Conservation (phyloP, 92 coral and sea anemone genomes). For the Porites rus region DNA sequence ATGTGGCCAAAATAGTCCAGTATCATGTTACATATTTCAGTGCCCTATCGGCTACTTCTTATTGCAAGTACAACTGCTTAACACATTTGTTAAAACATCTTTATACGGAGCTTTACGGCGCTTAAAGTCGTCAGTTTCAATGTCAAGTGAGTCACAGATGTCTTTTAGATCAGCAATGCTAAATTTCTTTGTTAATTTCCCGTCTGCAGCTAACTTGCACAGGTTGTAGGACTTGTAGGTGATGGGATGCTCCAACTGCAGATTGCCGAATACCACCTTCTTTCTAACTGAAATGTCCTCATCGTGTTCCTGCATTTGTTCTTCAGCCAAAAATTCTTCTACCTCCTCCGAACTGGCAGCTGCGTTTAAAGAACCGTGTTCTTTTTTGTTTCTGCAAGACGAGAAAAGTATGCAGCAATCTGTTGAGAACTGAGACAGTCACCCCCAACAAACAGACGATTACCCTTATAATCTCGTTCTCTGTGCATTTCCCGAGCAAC, state of each 20-base stretch:
- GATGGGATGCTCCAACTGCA: background rate
- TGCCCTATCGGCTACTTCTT: no score
- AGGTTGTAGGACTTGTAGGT: constrained; percentile 47
- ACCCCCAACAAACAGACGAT: constrained; percentile 28
- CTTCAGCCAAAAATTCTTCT: no score
- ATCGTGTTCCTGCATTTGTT: no score
- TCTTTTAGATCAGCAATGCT: constrained; percentile 52
- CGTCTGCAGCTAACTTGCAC: constrained; percentile 52
- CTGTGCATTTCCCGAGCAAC: constrained; percentile 35
- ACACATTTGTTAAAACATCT: no score
- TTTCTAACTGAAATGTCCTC: no score
- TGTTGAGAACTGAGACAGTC: constrained; percentile 50
- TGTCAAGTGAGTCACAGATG: constrained; percentile 42
- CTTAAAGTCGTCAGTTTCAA: constrained; percentile 27
- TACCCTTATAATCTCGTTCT: constrained; percentile 28
- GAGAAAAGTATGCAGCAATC: constrained; percentile 24
- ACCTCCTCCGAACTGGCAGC: no score
- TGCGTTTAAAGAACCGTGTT: no score
- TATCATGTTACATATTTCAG: no score
- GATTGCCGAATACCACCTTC: constrained; percentile 4
- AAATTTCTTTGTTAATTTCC: constrained; percentile 44
- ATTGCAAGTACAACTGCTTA: no score
- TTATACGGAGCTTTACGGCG: no score
- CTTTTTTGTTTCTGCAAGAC: constrained; percentile 21
- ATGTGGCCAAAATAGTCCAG: no score